phyloP scores from a whole-genome alignment of 2,797 vertebrate species.

The Malacoraja senta region DNA sequence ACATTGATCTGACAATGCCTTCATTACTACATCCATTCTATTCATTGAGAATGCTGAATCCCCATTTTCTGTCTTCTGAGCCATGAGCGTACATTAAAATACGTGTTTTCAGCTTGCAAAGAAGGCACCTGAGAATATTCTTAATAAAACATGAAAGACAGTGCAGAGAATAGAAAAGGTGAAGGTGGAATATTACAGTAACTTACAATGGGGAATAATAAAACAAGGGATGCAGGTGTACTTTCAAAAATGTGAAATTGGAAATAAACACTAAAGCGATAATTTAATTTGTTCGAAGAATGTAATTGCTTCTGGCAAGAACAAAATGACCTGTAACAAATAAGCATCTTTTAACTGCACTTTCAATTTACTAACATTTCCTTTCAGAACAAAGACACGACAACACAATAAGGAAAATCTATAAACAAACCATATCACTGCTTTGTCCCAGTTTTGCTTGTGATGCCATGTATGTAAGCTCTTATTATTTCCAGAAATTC shows the following conservation, averaged over 20 bases:
- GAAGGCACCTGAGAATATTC: not conserved
- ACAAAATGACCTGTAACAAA: too few relatives aligned
- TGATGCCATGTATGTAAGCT: not conserved
- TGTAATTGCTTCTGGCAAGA: not conserved
- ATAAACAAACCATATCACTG: not conserved
- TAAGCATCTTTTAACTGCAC: not conserved
- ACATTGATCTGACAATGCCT: not conserved
- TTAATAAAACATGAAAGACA: not conserved
- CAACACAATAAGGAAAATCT: not conserved
- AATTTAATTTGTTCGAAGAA: not conserved
- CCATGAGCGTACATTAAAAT: not conserved
- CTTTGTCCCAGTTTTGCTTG: not conserved
- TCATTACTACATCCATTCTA: not conserved
- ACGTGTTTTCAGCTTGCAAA: not conserved
- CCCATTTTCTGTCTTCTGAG: not conserved
- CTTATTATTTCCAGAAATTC: not conserved
- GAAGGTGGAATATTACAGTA: not conserved
- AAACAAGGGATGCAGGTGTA: not conserved
- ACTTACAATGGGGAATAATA: not conserved
- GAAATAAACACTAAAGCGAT: not conserved
- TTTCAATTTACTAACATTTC: not conserved
- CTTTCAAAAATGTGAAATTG: not conserved
- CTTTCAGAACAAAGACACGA: too few relatives aligned
- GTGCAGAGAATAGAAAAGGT: not conserved
- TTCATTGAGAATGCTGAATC: not conserved